Conservation (phyloP, 2,113 vertebrate genomes). For the Solenodon paradoxus region DNA sequence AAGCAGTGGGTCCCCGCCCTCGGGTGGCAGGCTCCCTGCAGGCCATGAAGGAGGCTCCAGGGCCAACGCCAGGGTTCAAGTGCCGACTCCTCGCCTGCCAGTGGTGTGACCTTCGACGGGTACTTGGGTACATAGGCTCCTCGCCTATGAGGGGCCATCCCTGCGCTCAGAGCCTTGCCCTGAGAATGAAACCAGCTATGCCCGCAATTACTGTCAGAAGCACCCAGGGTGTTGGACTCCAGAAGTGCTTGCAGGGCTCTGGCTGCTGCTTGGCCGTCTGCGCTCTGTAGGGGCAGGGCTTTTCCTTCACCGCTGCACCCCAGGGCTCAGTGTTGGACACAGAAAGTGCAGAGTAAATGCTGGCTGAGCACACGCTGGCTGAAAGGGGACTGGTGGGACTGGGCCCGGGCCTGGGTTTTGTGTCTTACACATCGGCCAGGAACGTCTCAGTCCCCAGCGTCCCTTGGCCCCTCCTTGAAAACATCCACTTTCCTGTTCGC, state of each 20-base stretch:
- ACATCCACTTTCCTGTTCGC: not conserved
- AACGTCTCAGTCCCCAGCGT: not conserved
- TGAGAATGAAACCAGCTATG: not conserved
- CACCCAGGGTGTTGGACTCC: not conserved
- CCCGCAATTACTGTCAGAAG: no score
- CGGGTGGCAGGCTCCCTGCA: rapidly evolving
- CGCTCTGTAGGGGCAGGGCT: rapidly evolving
- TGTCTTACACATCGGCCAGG: not conserved
- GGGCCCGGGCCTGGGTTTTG: not conserved
- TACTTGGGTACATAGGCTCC: not conserved
- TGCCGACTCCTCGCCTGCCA: not conserved
- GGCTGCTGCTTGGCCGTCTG: not conserved
- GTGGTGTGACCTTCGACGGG: not conserved
- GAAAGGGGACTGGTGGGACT: not conserved
- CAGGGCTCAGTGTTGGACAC: not conserved
- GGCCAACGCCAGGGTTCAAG: not conserved
- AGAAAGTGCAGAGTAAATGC: not conserved
- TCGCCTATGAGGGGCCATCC: not conserved
- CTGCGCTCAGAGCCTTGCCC: not conserved
- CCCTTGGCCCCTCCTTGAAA: not conserved
- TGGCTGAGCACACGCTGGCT: not conserved
- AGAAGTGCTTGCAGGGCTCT: no score
- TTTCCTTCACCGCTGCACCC: not conserved
- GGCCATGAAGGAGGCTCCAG: not conserved
- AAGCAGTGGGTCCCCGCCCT: no score